These are phyloP conservation scores for Eupleurogrammus muticus DNA, from an alignment of 2,797 vertebrate species.

Conservation along the genomic window DNA sequence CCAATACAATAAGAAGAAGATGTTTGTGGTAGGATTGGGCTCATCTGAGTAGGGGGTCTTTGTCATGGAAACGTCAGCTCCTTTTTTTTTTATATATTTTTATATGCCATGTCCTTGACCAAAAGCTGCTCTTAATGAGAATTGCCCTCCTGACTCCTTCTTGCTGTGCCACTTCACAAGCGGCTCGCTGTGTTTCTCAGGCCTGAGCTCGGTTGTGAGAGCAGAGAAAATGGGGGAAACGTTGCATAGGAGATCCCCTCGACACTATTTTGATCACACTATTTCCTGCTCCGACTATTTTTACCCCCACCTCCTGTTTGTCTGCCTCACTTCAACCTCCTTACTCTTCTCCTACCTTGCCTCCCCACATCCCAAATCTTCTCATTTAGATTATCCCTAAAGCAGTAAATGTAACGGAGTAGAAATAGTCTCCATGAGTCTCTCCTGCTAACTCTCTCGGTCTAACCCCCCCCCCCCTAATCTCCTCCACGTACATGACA, in stretches of 20 bases:
- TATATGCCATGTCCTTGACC: constrained; percentile 49
- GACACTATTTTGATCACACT: constrained; percentile 40
- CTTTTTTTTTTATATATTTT: constrained; percentile 12
- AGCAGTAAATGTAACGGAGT: constrained; percentile 41
- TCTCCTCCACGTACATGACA: constrained; percentile 77
- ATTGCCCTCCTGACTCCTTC: constrained; percentile 28
- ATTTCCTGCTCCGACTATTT: constrained; percentile 5
- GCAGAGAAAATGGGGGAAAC: constrained; percentile 12
- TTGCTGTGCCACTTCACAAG: constrained; percentile 11
- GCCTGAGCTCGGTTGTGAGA: constrained; percentile 12
- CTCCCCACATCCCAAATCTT: constrained; percentile 60
- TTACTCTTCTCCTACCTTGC: constrained; percentile 51
- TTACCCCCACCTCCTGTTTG: background rate
- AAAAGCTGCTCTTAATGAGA: constrained; percentile 54
- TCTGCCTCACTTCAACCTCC: constrained; percentile 9
- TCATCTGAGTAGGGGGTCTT: background rate
- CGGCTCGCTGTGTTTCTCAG: constrained; percentile 15
- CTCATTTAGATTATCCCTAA: constrained; percentile 71
- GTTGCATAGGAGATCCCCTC: constrained; percentile 23
- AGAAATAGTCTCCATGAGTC: constrained; percentile 55
- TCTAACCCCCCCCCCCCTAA: constrained; percentile 37
- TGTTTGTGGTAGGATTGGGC: background rate
- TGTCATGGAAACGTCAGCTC: background rate
- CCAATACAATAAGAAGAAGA: background rate
- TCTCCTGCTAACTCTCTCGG: background rate